Base-by-base conservation (phyloP, 1,140 invertebrate genomes). In the Caenorhabditis briggsae region DNA sequence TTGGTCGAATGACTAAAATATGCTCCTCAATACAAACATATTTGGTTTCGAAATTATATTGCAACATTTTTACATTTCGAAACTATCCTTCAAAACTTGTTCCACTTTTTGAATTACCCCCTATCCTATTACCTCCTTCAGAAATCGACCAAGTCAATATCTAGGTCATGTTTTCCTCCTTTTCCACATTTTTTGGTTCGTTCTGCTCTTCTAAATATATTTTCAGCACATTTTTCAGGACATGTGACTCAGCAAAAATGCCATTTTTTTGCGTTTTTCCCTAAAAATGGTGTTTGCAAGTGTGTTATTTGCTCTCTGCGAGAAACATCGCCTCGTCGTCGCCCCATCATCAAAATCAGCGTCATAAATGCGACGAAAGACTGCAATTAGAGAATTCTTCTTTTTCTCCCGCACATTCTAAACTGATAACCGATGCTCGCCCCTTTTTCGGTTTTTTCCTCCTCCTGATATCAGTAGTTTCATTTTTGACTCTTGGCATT, bases 211-310 rank as follows among this genome's bases (percentile, higher is more conserved):
- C 50, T 3, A 0, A 58, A 58, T 7, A 58, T n/a, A 58, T 58
- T 58, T 58, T 7, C 16, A 58, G n/a, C 7, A 58, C 33, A 33
- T 33, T 58, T 58, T 58, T 16, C 56, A 58, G 18, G 5, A 5
- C 56, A 12, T 18, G 16, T 64, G 23, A 64, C 23, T 64, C 23
- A 64, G 12, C 8, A 64, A 33, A 5, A 46, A 18, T 9, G 0
- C 41, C 64, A 11, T 25, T 43, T 43, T 41, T 23, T 46, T 1
- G 43, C 18, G 7, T 12, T 70, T 46, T 6, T 14, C 11, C 43
- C n/a, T n/a, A 70, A 70, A 41, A 25, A 64, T 58, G 50, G 20
- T 70, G 64, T 46, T 70, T 70, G 64, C 64, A 70, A 70, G n/a
- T 65, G 18, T 70, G 64, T 70, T 70, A 70, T 70, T 70, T 70